Conservation (phyloP, 1,140 invertebrate species). For the Dendroctonus ponderosae region DNA sequence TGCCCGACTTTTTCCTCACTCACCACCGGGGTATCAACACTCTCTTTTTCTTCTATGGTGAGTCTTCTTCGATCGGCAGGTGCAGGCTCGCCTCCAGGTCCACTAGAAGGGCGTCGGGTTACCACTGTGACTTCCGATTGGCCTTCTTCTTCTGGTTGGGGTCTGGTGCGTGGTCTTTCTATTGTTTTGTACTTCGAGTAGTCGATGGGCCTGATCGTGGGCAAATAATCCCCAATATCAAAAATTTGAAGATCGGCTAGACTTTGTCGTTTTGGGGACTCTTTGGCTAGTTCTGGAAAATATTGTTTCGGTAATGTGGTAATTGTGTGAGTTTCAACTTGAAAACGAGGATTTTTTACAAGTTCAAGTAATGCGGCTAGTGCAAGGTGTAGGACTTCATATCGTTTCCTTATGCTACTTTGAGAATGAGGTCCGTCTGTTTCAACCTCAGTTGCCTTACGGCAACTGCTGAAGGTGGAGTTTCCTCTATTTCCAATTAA, state of each 20-base stretch:
- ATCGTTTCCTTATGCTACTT: no score
- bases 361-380: no score
- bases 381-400: no score
- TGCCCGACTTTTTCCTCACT: conserved; percentile 5
- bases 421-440: no score
- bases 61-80: no score
- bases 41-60: not conserved
- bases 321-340: not conserved
- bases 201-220: conserved; percentile 45
- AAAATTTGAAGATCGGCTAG: conserved; percentile 41
- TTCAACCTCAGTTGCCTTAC: no score
- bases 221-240: conserved; percentile 44
- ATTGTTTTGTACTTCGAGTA: conserved; percentile 50
- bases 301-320: not conserved
- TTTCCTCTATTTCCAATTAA: no score
- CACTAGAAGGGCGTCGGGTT: no score
- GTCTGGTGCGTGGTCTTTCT: conserved; percentile 28
- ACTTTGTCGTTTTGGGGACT: conserved; percentile 40
- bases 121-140: no score
- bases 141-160: conserved; percentile 22
- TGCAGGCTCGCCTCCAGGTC: no score
- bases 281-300: conserved; percentile 35
- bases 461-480: no score
- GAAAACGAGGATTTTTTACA: no score
- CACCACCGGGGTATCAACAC: not conserved